Base-by-base conservation (phyloP, 1,140 invertebrate genomes). In the Maniola jurtina region DNA sequence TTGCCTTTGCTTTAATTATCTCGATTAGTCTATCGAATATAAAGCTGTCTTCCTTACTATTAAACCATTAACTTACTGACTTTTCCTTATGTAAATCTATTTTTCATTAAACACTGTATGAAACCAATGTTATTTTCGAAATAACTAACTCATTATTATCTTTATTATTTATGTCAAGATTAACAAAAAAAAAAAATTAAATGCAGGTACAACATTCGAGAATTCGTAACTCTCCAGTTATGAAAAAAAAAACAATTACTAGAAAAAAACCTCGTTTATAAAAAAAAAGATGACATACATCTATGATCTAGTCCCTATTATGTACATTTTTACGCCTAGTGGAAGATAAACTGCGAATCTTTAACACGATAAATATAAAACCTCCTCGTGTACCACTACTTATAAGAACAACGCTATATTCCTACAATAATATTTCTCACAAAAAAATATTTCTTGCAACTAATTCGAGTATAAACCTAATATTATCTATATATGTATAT, bases 141-240 rank as follows among this genome's bases (percentile, higher is more conserved):
- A 83, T 81, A 81, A 87, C 83, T 84, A 80, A 84, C 81, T 72
- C 79, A 81, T 83, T 79, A 86, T 77, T 79, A 86, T 80, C 79
- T 80, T 84, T 85, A 86, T 86, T 85, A 88, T 84, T 84, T 87
- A 88, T 88, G 84, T 89, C 86, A 86, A 90, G 82, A 87, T 81
- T 81, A 89, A 88, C 81, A 84, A 90, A 87, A 81, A 83, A 50
- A n/a, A n/a, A 86, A 87, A 88, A 88, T 81, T 90, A 91, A 91
- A 92, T 91, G 90, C 91, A 92, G 91, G 91, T 92, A 92, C 91
- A 91, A 90, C 83, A 90, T 90, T 91, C 91, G 90, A 92, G 91
- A 90, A 91, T 89, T 80, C 77, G 72, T 83, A 82, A 87, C 89
- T 92, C 89, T 89, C 88, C 80, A 84, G 81, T 87, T 84, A 83